phyloP scores from a whole-genome alignment of 2,113 vertebrate genomes.

The Cepphus grylle region DNA sequence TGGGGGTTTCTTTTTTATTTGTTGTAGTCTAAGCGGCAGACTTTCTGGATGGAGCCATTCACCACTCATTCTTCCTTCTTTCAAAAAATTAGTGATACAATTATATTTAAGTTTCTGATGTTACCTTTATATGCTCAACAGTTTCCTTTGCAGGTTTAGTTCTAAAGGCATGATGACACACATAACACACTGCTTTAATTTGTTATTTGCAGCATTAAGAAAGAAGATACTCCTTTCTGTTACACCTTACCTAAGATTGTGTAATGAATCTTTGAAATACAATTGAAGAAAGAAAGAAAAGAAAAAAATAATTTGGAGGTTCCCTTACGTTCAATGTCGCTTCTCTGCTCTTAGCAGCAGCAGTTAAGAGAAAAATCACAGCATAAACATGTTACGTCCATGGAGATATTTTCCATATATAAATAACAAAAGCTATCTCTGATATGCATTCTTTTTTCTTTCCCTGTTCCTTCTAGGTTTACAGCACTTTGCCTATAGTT shows the following conservation, averaged over 20 bases:
- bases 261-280: background rate
- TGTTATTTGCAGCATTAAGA: background rate
- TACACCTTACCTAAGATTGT: background rate
- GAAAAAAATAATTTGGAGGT: background rate
- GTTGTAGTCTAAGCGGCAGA: background rate
- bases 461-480: background rate
- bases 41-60: background rate
- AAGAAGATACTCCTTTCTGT: background rate
- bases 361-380: background rate
- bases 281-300: background rate
- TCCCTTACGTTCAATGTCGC: background rate
- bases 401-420: background rate
- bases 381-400: background rate
- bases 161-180: background rate
- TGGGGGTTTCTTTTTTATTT: background rate
- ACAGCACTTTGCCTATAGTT: background rate
- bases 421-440: background rate
- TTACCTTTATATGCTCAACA: background rate
- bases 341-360: background rate
- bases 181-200: background rate
- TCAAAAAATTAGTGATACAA: background rate
- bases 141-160: background rate
- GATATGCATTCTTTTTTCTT: background rate
- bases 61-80: background rate
- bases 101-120: background rate